These are phyloP conservation scores for Cavia porcellus DNA, from an alignment of 2,113 vertebrate genomes.

Conservation along the genomic window DNA sequence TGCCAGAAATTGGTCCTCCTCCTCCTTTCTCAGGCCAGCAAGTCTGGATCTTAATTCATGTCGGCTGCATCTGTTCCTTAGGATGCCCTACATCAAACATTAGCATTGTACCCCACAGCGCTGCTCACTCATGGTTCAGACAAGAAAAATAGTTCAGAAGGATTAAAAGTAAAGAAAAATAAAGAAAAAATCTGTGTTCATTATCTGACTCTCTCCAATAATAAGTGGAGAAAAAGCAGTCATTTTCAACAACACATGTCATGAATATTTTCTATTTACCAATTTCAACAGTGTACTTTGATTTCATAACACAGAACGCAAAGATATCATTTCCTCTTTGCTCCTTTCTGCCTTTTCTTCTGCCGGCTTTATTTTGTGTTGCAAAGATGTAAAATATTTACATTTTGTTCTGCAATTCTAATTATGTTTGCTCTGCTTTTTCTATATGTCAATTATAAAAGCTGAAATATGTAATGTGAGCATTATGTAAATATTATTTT, in stretches of 20 bases:
- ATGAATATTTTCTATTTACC: neutral
- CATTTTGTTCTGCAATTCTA: neutral
- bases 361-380: neutral
- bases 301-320: neutral
- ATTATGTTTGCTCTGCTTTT: neutral
- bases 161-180: neutral
- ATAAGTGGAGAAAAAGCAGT: neutral
- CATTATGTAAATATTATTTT: neutral
- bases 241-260: neutral
- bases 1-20: fast-evolving
- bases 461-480: neutral
- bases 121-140: neutral
- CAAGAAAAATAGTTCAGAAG: neutral
- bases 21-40: neutral
- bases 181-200: neutral
- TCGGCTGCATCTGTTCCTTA: neutral
- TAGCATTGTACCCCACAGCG: neutral
- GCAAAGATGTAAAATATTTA: neutral
- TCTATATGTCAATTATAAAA: neutral
- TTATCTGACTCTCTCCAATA: neutral
- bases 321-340: neutral
- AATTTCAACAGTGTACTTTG: neutral
- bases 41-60: neutral
- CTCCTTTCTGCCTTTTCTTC: neutral
- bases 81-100: neutral